phyloP scores from a whole-genome alignment of 2,797 vertebrate genomes.

The Distichodus sexfasciatus region DNA sequence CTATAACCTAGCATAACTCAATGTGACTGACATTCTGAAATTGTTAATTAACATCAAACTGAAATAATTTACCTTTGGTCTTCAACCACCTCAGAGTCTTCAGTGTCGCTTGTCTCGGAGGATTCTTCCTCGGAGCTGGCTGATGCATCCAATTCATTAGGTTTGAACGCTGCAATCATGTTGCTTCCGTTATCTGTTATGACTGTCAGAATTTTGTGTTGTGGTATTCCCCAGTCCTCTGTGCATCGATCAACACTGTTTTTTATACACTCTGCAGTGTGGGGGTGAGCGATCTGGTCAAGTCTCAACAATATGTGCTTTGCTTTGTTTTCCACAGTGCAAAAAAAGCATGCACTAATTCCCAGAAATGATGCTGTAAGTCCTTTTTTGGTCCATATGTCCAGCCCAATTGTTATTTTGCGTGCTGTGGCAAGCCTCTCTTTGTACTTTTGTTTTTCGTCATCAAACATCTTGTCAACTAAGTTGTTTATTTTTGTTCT shows the following conservation, averaged over 20 bases:
- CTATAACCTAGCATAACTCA: too few species aligned
- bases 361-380: constrained; percentile 41
- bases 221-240: constrained; percentile 19
- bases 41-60: too few species aligned
- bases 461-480: too few species aligned
- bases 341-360: constrained; percentile 38
- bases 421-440: constrained; percentile 10
- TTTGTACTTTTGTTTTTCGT: constrained; percentile 26
- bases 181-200: constrained; percentile 46
- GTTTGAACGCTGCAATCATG: constrained; percentile 38
- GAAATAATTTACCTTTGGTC: too few species aligned
- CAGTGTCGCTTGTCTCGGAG: too few species aligned
- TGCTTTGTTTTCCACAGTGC: constrained; percentile 34
- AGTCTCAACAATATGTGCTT: constrained; percentile 41
- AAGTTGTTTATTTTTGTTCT: too few species aligned
- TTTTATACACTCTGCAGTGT: constrained; percentile 28
- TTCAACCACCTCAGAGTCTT: too few species aligned
- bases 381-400: constrained; percentile 43
- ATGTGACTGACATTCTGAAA: too few species aligned
- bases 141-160: background rate
- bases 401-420: constrained; percentile 30
- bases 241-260: constrained; percentile 21
- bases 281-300: constrained; percentile 43
- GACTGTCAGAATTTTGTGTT: constrained; percentile 36
- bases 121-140: too few species aligned